phyloP scores from a whole-genome alignment of 1,140 invertebrate species.

The Holotrichia oblita region DNA sequence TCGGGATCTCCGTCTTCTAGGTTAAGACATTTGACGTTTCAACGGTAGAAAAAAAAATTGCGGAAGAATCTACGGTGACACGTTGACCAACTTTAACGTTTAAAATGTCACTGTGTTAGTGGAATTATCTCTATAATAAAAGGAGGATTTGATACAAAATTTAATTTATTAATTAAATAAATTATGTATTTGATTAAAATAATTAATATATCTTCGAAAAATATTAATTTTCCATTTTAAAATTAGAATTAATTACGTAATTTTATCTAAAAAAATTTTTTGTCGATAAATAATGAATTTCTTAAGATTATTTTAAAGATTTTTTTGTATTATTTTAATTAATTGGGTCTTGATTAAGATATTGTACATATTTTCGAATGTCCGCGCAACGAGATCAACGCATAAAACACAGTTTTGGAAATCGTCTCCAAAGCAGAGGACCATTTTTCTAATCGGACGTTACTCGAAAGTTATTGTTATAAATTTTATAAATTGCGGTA shows the following conservation, averaged over 20 bases:
- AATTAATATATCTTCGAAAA: too few relatives aligned
- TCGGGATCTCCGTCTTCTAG: constrained; percentile 32
- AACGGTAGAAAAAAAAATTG: neutral
- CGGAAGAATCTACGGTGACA: neutral
- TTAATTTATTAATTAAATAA: too few relatives aligned
- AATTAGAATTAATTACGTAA: too few relatives aligned
- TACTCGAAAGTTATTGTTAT: neutral
- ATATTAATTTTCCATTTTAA: too few relatives aligned
- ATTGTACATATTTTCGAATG: neutral
- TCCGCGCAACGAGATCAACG: neutral
- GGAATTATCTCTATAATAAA: too few relatives aligned
- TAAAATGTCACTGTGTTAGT: neutral
- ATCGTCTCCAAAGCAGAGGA: neutral
- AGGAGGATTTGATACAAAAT: too few relatives aligned
- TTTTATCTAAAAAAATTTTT: too few relatives aligned
- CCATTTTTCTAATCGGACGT: neutral
- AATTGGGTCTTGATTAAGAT: too few relatives aligned
- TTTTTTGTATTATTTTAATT: too few relatives aligned
- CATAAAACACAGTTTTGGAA: constrained; percentile 14
- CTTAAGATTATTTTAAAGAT: too few relatives aligned
- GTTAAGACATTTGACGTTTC: constrained; percentile 44
- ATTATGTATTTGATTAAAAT: too few relatives aligned
- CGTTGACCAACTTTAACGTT: constrained; percentile 7
- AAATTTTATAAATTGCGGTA: neutral
- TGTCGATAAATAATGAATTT: too few relatives aligned